Evolutionary conservation across 2,797 vertebrate species (phyloP).

Genomic region (Falco concolor): DNA sequence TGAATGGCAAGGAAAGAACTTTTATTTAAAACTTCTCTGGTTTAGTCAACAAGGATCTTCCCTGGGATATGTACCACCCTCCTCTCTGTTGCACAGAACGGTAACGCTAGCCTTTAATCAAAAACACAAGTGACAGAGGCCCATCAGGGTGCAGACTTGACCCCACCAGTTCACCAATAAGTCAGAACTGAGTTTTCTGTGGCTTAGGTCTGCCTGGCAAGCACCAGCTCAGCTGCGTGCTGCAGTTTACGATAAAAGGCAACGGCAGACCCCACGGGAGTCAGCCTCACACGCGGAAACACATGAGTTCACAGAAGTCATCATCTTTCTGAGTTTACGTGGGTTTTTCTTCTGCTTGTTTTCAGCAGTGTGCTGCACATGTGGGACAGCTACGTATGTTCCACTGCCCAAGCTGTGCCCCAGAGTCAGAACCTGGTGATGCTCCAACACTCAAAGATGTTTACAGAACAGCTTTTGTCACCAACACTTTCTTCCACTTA

Average conservation of each 20-base stretch:
- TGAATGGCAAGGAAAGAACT: background rate
- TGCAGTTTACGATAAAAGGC: constrained; percentile 7
- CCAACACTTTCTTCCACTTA: background rate
- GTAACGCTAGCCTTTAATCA: background rate
- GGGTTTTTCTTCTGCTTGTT: background rate
- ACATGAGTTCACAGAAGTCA: background rate
- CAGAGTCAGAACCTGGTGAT: background rate
- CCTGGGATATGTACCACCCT: background rate
- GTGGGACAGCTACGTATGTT: background rate
- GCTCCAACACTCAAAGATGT: background rate
- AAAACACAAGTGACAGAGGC: rapidly evolving
- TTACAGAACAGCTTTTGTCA: background rate
- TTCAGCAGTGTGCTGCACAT: background rate
- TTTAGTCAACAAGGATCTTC: background rate
- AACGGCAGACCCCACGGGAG: background rate
- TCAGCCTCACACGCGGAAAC: background rate
- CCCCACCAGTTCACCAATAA: background rate
- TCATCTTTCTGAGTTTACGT: background rate
- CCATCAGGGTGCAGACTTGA: background rate
- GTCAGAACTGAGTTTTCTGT: background rate
- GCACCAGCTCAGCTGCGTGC: background rate
- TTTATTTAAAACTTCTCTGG: background rate
- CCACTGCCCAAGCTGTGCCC: background rate
- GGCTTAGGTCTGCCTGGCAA: background rate
- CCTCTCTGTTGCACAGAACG: background rate